Evolutionary conservation across 2,113 vertebrate species (phyloP).

Genomic region (Bos taurus): DNA sequence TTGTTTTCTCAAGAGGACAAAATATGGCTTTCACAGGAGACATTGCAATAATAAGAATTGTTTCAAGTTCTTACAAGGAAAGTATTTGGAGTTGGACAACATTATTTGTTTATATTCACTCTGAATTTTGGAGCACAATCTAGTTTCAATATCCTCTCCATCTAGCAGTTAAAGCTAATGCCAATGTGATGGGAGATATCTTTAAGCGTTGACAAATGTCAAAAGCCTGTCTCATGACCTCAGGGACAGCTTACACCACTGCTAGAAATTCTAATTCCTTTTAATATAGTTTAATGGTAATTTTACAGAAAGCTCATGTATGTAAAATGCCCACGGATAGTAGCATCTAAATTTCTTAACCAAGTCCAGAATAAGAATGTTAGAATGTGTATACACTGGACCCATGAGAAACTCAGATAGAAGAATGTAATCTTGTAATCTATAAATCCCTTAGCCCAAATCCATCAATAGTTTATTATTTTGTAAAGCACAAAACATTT

Average conservation of each 20-base stretch:
- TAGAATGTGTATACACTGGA: neutral
- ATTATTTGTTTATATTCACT: conserved; percentile 68
- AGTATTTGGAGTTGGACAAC: neutral
- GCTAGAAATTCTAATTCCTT: neutral
- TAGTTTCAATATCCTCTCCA: conserved; percentile 63
- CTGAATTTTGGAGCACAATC: conserved; percentile 61
- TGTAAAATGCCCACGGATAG: neutral
- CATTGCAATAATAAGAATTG: conserved; percentile 63
- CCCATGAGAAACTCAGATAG: neutral
- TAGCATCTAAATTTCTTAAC: conserved; percentile 38
- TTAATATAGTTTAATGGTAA: conserved; percentile 46
- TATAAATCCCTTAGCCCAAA: conserved; percentile 34
- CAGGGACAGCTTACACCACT: neutral
- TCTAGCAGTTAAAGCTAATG: conserved; percentile 49
- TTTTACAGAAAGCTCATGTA: neutral
- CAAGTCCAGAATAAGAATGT: conserved; percentile 10
- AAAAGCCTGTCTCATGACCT: conserved; percentile 20
- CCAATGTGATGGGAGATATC: conserved; percentile 34
- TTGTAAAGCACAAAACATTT: conserved; percentile 50
- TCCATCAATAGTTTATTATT: conserved; percentile 21
- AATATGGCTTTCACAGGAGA: conserved; percentile 74
- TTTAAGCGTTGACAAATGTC: neutral
- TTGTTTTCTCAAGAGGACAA: conserved; percentile 50
- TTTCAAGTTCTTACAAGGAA: conserved; percentile 57
- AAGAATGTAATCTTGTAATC: conserved; percentile 14